Evolutionary conservation across 2,113 vertebrate species (phyloP), one percentile per base, ranked within the genome.

Genomic region (Galbula dea): DNA sequence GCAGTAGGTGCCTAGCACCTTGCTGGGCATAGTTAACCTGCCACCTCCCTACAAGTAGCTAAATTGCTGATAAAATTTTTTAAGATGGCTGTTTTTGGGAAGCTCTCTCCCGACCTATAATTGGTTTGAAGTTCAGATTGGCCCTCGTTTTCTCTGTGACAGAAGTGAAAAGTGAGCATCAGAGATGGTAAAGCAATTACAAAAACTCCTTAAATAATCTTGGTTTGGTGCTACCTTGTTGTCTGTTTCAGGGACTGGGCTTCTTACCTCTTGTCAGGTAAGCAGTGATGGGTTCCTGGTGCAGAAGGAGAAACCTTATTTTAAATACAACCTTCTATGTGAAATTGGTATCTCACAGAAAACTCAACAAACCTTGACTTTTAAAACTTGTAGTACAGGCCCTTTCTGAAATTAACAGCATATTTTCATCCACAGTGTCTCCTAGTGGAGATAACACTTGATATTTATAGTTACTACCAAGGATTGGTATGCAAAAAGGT

Each of bases 21-120:
- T 4, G 21, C 2, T 24, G 15, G 48, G 18, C 39, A 9, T 10
- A 1, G 0, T 37, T 32, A 51, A n/a, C 3, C 29, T 1, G 0
- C 23, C 34, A 37, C 18, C 14, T 43, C 6, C 7, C 3, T 41
- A 11, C 10, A 24, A 7, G 22, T 0, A 32, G 62, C 4, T 68
- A 24, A 68, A 30, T 3, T 17, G 19, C 21, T 15, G 41, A 27
- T 66, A 12, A 43, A 12, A 18, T 26, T 15, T 21, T 67, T 17
- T 43, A 13, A 43, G 27, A 51, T 22, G 10, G n/a, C 37, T 5
- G 10, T 66, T 66, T 74, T 19, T 37, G 14, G 6, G 1, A 54
- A 79, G 45, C 12, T 5, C 9, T 5, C 11, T 29, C 14, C 46
- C 1, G 5, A 39, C 7, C 9, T 49, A 3, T 39, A 20, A 11